Conservation (phyloP, 2,113 vertebrate genomes). For the Syngnathoides biaculeatus region DNA sequence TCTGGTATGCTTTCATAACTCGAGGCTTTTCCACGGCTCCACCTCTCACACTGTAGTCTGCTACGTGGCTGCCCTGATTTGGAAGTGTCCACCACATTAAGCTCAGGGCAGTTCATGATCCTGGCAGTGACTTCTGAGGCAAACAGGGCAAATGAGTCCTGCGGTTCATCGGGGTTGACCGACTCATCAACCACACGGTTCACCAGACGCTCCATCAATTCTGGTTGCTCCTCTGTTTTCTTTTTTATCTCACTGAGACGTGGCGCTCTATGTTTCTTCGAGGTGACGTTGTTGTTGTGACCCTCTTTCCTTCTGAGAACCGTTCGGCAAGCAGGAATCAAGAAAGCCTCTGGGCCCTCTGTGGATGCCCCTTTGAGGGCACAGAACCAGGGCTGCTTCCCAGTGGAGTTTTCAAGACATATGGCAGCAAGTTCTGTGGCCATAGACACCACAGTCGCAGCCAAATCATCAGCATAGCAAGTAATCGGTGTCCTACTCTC, state of each 20-base stretch:
- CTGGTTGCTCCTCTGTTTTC: slow-evolving; percentile 95
- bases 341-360: slow-evolving; percentile 65
- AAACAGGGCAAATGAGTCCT: slow-evolving; percentile 85
- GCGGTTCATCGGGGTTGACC: slow-evolving; percentile 81
- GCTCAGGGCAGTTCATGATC: slow-evolving; percentile 90
- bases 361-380: slow-evolving; percentile 80
- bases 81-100: slow-evolving; percentile 81
- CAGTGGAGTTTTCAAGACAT: slow-evolving; percentile 92
- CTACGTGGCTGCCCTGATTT: slow-evolving; percentile 84
- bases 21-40: slow-evolving; percentile 85
- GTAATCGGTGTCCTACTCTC: slow-evolving; percentile 78
- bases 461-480: slow-evolving; percentile 92
- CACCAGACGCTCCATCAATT: slow-evolving; percentile 91
- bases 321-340: slow-evolving; percentile 77
- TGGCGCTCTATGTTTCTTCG: slow-evolving; percentile 89
- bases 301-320: slow-evolving; percentile 85
- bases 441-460: slow-evolving; percentile 95
- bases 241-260: slow-evolving; percentile 95
- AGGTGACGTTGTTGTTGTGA: slow-evolving; percentile 60
- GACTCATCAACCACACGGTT: slow-evolving; percentile 95
- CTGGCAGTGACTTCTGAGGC: slow-evolving; percentile 90
- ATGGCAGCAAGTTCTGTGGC: slow-evolving; percentile 97
- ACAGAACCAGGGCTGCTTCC: slow-evolving; percentile 97
- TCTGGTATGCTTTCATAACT: slow-evolving; percentile 97
- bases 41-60: slow-evolving; percentile 85